Percentiles rank a stretch among this genome's conserved stretches.
Evolutionary conservation across 2,888 invertebrate species (phyloP).

Genomic region (Drosophila testacea): DNA sequence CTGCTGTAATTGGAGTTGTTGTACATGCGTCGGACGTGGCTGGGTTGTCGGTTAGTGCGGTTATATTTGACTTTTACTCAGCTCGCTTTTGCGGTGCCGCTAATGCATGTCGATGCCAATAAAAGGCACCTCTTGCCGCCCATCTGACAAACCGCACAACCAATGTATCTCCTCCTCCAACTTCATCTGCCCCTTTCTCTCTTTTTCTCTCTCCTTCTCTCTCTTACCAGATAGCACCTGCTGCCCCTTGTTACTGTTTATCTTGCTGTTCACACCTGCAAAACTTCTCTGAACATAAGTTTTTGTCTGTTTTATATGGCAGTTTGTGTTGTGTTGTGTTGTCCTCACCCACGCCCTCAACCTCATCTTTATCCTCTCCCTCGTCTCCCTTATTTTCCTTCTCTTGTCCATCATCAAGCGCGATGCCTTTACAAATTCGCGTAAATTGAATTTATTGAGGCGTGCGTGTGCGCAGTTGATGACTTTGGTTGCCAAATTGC

Average conservation of each 20-base stretch:
- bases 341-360: constrained; percentile 1
- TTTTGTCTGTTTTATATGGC: constrained; percentile 59
- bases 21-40: constrained; percentile 66
- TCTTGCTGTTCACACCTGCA: constrained; percentile 78
- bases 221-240: not conserved
- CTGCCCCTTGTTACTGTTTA: constrained; percentile 50
- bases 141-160: constrained; percentile 18
- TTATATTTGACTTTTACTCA: constrained; percentile 74
- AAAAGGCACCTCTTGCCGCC: constrained; percentile 38
- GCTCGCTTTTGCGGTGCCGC: constrained; percentile 66
- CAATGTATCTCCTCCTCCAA: constrained; percentile 1
- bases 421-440: constrained; percentile 77
- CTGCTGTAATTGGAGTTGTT: constrained; percentile 54
- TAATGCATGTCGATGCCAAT: constrained; percentile 80
- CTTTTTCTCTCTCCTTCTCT: too few relatives aligned
- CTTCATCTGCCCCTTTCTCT: not conserved
- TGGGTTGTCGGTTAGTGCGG: constrained; percentile 58
- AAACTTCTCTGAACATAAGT: constrained; percentile 68
- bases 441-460: constrained; percentile 82
- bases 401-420: constrained; percentile 17
- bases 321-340: constrained; percentile 25
- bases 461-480: constrained; percentile 79
- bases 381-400: not conserved
- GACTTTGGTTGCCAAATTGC: constrained; percentile 79
- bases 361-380: not conserved